phyloP scores from a whole-genome alignment of 2,888 invertebrate species.

The Sesamia inferens region DNA sequence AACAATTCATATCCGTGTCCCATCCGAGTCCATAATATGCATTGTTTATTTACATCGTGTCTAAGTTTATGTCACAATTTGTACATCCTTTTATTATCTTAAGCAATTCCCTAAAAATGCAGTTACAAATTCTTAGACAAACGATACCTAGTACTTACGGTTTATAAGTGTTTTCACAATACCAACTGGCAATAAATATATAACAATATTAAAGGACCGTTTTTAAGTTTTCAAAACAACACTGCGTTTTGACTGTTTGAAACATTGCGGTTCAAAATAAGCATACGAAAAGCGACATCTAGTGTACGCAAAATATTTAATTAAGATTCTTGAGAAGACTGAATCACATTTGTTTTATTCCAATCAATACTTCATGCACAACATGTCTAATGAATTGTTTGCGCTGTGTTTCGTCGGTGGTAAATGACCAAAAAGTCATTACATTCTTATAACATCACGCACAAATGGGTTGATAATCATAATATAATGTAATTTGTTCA shows the following conservation, averaged over 20 bases:
- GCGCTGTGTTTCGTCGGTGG: no score
- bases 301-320: no score
- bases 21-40: not conserved
- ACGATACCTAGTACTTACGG: not conserved
- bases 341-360: no score
- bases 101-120: not conserved
- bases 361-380: no score
- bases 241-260: slow-evolving; percentile 1
- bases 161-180: not conserved
- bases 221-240: slow-evolving; percentile 1
- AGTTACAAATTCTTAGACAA: not conserved
- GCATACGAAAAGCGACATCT: no score
- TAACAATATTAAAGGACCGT: not conserved
- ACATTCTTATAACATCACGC: slow-evolving; percentile 21
- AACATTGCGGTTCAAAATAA: slow-evolving; percentile 23
- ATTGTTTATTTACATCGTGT: not conserved
- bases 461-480: slow-evolving; percentile 31
- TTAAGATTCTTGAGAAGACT: no score
- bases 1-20: not conserved
- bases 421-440: no score
- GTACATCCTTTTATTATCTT: not conserved
- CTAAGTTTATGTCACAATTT: not conserved
- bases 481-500: slow-evolving; percentile 47
- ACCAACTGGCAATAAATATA: not conserved
- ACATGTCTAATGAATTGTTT: no score